phyloP scores from a whole-genome alignment of 2,797 vertebrate genomes.

The Pitangus sulphuratus region DNA sequence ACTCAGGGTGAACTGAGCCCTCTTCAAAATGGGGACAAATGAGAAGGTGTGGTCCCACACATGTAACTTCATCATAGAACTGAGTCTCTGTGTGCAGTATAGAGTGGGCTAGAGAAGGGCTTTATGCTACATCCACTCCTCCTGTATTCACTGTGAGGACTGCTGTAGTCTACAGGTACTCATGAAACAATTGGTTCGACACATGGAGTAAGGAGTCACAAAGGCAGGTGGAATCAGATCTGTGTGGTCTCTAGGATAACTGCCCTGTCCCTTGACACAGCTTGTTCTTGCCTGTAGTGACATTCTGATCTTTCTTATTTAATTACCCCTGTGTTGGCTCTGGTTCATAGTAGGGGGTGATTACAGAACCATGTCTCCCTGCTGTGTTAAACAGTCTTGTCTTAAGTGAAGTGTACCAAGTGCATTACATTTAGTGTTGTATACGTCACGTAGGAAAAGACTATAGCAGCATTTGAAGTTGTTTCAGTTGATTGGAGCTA shows the following conservation, averaged over 20 bases:
- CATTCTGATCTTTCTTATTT: conserved; percentile 30
- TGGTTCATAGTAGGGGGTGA: not conserved
- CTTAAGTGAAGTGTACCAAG: not conserved
- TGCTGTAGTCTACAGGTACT: not conserved
- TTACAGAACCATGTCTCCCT: not conserved
- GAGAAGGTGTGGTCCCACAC: not conserved
- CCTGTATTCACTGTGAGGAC: not conserved
- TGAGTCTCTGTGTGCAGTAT: not conserved
- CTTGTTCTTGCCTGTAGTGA: conserved; percentile 9
- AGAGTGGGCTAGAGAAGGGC: not conserved
- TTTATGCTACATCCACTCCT: not conserved
- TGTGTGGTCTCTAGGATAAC: not conserved
- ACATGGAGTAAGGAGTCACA: not conserved
- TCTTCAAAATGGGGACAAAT: not conserved
- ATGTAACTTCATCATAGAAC: not conserved
- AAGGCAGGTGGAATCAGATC: not conserved
- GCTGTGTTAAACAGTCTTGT: conserved; percentile 33
- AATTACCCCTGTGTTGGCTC: not conserved
- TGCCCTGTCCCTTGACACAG: not conserved
- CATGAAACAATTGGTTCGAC: not conserved
- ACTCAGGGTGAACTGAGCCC: not conserved
- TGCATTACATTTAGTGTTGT: not conserved
- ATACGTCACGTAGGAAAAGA: not conserved
- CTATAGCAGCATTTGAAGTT: not conserved
- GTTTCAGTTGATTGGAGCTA: conserved; percentile 38